Base-by-base conservation (phyloP, 2,888 invertebrate species). In the Aspidapion aeneum region DNA sequence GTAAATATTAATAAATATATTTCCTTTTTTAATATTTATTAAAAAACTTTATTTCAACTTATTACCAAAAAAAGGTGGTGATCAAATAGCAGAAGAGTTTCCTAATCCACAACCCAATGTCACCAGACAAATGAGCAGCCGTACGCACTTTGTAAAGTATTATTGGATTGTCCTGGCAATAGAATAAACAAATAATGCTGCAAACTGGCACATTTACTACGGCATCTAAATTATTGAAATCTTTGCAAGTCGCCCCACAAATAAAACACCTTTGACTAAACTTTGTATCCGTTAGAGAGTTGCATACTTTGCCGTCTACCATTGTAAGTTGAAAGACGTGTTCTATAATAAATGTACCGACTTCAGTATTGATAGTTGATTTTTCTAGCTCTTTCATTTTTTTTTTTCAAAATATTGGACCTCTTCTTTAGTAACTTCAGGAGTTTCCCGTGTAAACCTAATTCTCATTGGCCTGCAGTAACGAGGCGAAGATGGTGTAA, bases 251-350 rank as follows among this genome's bases (percentile, higher is more conserved):
- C n/a, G 60, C 62, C 19, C 63, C 61, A 59, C 70, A 71, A 35
- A 70, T 57, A 63, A 65, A 69, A 55, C 69, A 70, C 12, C 61
- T 58, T 63, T 64, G 65, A 48, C 68, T 64, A 18, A 68, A 71
- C 9, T 9, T 63, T 9, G 61, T 70, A n/a, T 18, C 18, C 16
- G 69, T 66, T 9, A 64, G 51, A n/a, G 70, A 64, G 61, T 72
- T 72, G 59, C 70, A 71, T 12, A 72, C 66, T 62, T 72, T 72
- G 3, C 71, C 74, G 63, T 75, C 74, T 7, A 75, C 66, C 71
- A 74, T 72, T 35, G 35, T 35, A 12, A 35, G 35, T 35, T 35
- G 35, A 35, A 35, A 35, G 35, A 35, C 35, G 12, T 35, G 35
- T 12, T 35, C 35, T 35, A 35, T 12, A 12, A 70, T 68, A 21